These are phyloP conservation scores for Ecdyonurus torrentis DNA, from an alignment of 2,888 invertebrate species.

Conservation along the genomic window DNA sequence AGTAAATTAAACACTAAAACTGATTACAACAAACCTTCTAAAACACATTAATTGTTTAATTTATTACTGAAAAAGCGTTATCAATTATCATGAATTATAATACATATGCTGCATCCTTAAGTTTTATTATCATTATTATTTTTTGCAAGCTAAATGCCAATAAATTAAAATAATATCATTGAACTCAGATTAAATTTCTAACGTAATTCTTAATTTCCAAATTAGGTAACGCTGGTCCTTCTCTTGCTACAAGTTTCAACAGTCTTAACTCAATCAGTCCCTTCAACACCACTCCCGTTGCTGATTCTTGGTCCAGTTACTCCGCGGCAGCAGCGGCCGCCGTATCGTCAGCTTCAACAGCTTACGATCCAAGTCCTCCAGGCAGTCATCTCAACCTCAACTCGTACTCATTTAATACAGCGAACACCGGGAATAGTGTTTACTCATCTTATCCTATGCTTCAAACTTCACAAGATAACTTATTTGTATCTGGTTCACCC, in stretches of 20 bases:
- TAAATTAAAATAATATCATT: no score
- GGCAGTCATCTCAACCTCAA: background rate
- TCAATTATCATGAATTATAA: no score
- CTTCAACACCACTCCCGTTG: conserved; percentile 25
- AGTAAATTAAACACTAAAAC: no score
- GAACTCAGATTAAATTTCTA: background rate
- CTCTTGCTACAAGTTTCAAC: conserved; percentile 39
- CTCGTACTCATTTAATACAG: background rate
- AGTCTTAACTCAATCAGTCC: conserved; percentile 37
- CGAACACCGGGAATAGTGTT: background rate
- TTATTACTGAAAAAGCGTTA: no score
- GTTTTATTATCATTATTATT: no score
- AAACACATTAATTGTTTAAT: no score
- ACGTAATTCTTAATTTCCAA: no score
- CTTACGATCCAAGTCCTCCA: background rate
- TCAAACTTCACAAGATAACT: background rate
- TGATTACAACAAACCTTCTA: no score
- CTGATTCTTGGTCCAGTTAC: conserved; percentile 1
- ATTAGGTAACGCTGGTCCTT: conserved; percentile 17
- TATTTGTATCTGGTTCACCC: background rate
- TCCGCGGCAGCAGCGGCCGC: background rate
- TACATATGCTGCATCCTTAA: no score
- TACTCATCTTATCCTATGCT: background rate
- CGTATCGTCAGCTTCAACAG: background rate
- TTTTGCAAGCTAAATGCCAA: no score